Base-by-base conservation (phyloP, 2,113 vertebrate species). In the Catharus fuscescens region DNA sequence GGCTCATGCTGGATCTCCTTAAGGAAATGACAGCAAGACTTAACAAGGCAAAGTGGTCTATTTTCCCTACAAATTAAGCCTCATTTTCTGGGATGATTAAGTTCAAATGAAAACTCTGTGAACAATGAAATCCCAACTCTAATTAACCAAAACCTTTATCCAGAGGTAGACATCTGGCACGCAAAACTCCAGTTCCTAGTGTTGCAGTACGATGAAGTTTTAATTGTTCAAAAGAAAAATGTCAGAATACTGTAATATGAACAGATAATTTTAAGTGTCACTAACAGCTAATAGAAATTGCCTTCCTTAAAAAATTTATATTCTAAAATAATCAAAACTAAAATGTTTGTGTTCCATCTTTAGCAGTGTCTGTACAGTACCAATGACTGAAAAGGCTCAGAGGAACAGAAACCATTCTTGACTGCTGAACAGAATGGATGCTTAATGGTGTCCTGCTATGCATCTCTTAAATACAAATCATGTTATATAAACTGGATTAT, bases 11-110 rank as follows among this genome's bases (percentile, higher is more conserved):
- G 74, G 70, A 87, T 81, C 69, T 94, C 78, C 85, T 85, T 81
- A 92, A 89, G 9, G 1, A 95, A 91, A 84, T n/a, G 56, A 66
- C 57, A 70, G 88, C 20, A 62, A 81, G 60, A 54, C 73, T 87
- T 85, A 73, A 70, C 65, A 62, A 72, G 80, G 81, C 50, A 69
- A 93, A 87, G 64, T 48, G 65, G 64, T 61, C 64, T 83, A 50
- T 90, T 60, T 90, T 48, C 71, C 50, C 54, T 52, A 54, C 61
- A 92, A 92, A 92, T 88, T 88, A 92, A 73, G 73, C 50, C 76
- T 83, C 32, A 66, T 91, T 92, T 95, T 86, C 91, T 74, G 47
- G n/a, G 64, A 80, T 83, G 56, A 80, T 88, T 73, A 86, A 50
- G 47, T 96, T 88, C 80, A 91, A 77, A 84, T 74, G 47, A 62